These are phyloP conservation scores for Nyctalus aviator DNA, from an alignment of 2,797 vertebrate genomes.

Conservation along the genomic window DNA sequence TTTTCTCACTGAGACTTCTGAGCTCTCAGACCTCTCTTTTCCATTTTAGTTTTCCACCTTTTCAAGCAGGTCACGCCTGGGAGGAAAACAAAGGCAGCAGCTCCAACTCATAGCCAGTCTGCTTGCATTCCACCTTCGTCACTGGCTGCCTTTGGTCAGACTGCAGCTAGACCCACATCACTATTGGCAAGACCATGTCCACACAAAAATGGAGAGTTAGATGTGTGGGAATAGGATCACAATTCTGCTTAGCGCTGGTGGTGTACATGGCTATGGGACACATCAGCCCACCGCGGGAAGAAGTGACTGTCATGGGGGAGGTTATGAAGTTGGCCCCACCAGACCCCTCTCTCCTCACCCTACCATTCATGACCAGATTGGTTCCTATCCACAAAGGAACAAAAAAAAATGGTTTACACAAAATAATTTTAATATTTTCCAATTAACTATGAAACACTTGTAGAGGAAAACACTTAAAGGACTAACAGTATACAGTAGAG, in stretches of 20 bases:
- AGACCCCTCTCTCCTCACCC: background rate
- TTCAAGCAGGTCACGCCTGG: slow-evolving; percentile 63
- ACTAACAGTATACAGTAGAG: background rate
- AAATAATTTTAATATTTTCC: background rate
- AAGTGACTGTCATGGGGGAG: background rate
- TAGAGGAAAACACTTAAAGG: background rate
- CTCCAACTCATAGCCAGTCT: slow-evolving; percentile 43
- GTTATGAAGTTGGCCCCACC: background rate
- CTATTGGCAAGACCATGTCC: background rate
- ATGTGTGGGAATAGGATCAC: slow-evolving; percentile 22
- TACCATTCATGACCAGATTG: background rate
- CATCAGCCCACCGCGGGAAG: background rate
- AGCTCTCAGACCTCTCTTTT: slow-evolving; percentile 70
- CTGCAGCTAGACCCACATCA: slow-evolving; percentile 64
- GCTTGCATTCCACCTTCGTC: slow-evolving; percentile 50
- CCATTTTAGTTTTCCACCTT: slow-evolving; percentile 68
- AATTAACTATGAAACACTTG: background rate
- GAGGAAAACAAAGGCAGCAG: slow-evolving; percentile 59
- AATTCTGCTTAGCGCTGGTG: background rate
- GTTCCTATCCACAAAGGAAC: background rate
- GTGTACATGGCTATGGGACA: background rate
- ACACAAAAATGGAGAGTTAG: slow-evolving; percentile 33
- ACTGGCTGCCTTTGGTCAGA: slow-evolving; percentile 57
- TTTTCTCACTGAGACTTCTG: slow-evolving; percentile 68
- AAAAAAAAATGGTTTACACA: background rate